Base-by-base conservation (phyloP, 2,888 invertebrate genomes). In the Listrodromus nycthemerus region DNA sequence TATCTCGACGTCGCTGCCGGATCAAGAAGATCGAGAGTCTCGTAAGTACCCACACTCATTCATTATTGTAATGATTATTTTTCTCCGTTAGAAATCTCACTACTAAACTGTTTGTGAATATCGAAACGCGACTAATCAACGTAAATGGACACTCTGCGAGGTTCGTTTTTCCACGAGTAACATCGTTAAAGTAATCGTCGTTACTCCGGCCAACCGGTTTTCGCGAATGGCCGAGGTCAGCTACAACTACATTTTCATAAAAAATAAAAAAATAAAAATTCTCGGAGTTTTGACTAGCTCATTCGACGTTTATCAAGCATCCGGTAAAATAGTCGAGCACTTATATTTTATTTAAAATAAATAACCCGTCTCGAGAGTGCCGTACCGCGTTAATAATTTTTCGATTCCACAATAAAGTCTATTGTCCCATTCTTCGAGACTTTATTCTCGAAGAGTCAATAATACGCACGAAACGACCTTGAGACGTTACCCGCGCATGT, bases 1-100 rank as follows among this genome's bases (percentile, higher is more conserved):
- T 73, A 70, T 71, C 65, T 81, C 73, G 63, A 33, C 19, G 10
- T 33, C 19, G 30, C 21, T 33, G 58, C 37, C 13, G 10, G 55
- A 50, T 50, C 24, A 41, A 8, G 5, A 58, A 66, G 48, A 37
- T 66, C 66, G n/a, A 30, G 10, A 30, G 30, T 75, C 48, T 21
- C 55, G 83, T 83, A 74, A 74, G 71, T 76, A 76, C 30, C 16
- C 13, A 16, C 41, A 16, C 16, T 41, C 13, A 4, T 41, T 41
- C 41, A 41, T 16, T 41, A 2, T 41, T 41, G 41, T 13, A 16
- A 37, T 24, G 55, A 55, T 24, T 52, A 48, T 52, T 58, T 33
- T 71, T 16, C 41, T 41, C 41, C 16, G 41, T 16, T 3, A 16
- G 13, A 1, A 41, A 41, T 41, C 10, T 3, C 16, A 16, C 16